Base-by-base conservation (phyloP, 2,113 vertebrate genomes). In the Odontophorus gujanensis region DNA sequence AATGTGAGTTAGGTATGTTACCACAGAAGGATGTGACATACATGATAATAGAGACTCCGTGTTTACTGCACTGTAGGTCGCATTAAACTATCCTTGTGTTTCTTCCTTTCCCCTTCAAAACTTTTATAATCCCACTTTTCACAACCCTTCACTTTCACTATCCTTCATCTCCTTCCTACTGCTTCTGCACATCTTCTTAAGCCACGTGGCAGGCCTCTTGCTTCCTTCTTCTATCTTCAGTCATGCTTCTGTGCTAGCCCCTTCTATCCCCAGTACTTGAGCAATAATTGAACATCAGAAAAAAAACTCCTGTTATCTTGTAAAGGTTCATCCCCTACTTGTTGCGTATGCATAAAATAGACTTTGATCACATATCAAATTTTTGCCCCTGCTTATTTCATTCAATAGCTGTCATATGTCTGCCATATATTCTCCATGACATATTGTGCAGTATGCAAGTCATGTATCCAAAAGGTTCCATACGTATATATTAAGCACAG, bases 11-110 rank as follows among this genome's bases (percentile, higher is more conserved):
- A 77, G 30, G 38, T 7, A 50, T 73, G 84, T 94, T 92, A 91
- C 69, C 81, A 59, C 32, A 74, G 73, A 92, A 94, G 47, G 89
- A 96, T 7, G 42, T 89, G 96, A 94, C 75, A 89, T 87, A 91
- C 94, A 95, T 89, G 13, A 2, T 77, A 93, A 96, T 61, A 53
- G 0, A 89, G 58, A 45, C 59, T 58, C 59, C 32, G 30, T 93
- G 83, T 92, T 96, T 94, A 95, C 94, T 28, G 81, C 75, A 85
- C 81, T 79, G n/a, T 34, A 38, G 36, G 36, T 62, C 68, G 53
- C 69, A 85, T 69, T 80, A 67, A 93, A 74, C 59, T 71, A 11
- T 30, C 87, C 67, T 81, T 30, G 38, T 45, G 59, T 63, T 82
- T 87, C 42, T 93, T 85, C 81, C 62, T 55, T 50, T 92, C 75